Evolutionary conservation across 1,140 invertebrate genomes (phyloP).

Genomic region (Papilio glaucus): DNA sequence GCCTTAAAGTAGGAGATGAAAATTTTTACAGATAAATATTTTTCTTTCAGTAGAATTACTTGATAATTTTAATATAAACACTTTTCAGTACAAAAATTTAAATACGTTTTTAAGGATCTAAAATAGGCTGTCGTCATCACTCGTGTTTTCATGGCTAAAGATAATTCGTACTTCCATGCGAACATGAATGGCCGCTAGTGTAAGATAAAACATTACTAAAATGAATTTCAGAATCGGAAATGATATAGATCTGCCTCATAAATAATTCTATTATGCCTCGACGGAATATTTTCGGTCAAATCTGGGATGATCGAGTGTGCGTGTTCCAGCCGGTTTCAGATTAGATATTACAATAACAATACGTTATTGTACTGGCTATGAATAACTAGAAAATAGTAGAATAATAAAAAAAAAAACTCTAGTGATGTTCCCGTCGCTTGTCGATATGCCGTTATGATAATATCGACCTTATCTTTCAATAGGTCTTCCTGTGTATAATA

Average conservation of each 20-base stretch:
- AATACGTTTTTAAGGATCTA: no score
- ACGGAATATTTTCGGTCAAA: not conserved
- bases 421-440: not conserved
- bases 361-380: not conserved
- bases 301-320: slow-evolving; percentile 4
- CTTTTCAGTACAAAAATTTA: no score
- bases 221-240: slow-evolving; percentile 4
- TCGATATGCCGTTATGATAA: not conserved
- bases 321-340: not conserved
- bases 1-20: no score
- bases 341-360: slow-evolving; percentile 2
- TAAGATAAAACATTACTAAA: not conserved
- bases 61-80: no score
- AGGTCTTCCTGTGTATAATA: no score
- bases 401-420: no score
- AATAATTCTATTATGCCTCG: not conserved
- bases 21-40: no score
- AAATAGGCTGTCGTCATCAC: no score
- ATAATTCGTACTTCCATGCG: not conserved
- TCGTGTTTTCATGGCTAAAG: no score
- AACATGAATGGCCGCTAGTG: no score
- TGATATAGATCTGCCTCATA: not conserved
- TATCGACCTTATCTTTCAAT: not conserved
- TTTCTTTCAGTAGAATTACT: no score
- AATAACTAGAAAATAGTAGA: not conserved